These are phyloP conservation scores for Parotia lawesii DNA, from an alignment of 2,113 vertebrate genomes.

Conservation along the genomic window DNA sequence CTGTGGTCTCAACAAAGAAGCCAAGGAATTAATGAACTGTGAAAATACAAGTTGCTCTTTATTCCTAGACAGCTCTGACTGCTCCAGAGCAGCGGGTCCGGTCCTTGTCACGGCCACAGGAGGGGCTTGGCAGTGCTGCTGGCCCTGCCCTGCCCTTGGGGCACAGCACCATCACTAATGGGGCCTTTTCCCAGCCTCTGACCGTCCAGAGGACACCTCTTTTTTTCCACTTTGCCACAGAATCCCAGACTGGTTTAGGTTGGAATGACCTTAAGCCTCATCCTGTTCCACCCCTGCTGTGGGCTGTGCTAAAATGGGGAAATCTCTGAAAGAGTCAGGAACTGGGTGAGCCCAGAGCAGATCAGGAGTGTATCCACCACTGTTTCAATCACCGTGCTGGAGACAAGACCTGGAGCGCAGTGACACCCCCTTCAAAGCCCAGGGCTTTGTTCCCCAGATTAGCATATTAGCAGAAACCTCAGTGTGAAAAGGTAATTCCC, in stretches of 20 bases:
- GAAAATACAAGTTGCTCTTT: neutral
- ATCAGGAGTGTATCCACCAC: accelerated
- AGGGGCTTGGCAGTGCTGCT: neutral
- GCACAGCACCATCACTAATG: neutral
- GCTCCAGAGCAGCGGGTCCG: neutral
- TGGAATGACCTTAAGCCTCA: neutral
- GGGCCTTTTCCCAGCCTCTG: neutral
- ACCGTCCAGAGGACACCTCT: neutral
- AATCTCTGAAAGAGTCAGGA: neutral
- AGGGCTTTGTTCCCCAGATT: neutral
- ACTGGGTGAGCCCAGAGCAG: neutral
- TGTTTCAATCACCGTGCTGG: neutral
- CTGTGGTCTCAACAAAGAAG: neutral
- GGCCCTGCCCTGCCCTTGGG: neutral
- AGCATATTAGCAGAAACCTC: neutral
- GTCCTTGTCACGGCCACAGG: neutral
- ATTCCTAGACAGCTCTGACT: neutral
- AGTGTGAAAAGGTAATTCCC: neutral
- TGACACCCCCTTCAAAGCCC: neutral
- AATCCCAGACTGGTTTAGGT: neutral
- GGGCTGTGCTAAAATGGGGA: neutral
- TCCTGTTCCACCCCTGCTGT: neutral
- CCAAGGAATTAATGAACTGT: neutral
- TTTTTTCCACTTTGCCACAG: neutral
- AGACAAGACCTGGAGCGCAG: neutral